phyloP scores from a whole-genome alignment of 2,113 vertebrate species.

The Egretta garzetta region DNA sequence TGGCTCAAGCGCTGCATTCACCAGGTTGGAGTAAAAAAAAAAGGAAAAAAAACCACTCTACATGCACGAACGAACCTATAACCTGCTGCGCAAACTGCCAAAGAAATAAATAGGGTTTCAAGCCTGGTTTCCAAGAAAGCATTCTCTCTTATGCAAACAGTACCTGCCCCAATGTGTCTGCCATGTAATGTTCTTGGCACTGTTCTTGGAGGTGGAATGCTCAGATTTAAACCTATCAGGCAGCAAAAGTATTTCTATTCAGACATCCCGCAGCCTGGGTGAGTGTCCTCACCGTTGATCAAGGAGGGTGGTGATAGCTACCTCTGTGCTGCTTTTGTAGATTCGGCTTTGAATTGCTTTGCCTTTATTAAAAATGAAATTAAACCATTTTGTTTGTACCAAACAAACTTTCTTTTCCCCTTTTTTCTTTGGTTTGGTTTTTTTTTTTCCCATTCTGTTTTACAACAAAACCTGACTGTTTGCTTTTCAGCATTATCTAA shows the following conservation, averaged over 20 bases:
- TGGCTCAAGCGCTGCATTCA: neutral
- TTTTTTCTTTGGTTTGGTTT: too few relatives aligned
- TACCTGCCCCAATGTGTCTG: neutral
- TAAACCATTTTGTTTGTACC: neutral
- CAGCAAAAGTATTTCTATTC: neutral
- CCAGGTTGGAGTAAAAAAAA: neutral
- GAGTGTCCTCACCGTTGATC: neutral
- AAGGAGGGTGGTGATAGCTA: neutral
- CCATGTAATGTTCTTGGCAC: neutral
- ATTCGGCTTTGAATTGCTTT: neutral
- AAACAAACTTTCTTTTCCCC: neutral
- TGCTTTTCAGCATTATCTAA: neutral
- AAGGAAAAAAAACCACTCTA: neutral
- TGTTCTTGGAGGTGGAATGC: neutral
- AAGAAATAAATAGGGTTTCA: neutral
- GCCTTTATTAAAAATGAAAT: neutral
- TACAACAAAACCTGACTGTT: neutral
- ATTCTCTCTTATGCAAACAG: neutral
- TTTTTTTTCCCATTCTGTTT: neutral
- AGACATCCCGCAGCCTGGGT: neutral
- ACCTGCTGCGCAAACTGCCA: neutral
- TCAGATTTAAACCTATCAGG: neutral
- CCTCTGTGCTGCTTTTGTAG: neutral
- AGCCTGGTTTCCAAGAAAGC: rapidly evolving
- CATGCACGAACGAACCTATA: neutral